Conservation (phyloP, 1,140 invertebrate species). For the Drosophila kikkawai region DNA sequence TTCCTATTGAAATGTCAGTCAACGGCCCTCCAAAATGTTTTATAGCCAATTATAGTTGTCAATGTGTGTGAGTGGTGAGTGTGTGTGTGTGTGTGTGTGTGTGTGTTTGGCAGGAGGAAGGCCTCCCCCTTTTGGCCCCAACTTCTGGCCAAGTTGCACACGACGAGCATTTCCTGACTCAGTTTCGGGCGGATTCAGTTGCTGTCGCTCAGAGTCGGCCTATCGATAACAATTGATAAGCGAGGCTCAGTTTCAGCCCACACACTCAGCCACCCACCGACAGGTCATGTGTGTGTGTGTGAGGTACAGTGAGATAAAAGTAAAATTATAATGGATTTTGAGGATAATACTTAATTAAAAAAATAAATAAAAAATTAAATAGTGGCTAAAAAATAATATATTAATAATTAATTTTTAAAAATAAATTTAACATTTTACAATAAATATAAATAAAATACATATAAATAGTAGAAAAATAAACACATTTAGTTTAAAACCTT, state of each 20-base stretch:
- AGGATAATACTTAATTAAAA: too few species aligned
- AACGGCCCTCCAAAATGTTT: constrained; percentile 51
- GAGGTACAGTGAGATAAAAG: neutral
- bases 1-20: constrained; percentile 60
- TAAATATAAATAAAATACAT: neutral
- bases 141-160: constrained; percentile 29
- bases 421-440: neutral
- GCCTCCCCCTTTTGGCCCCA: constrained; percentile 7
- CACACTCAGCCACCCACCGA: constrained; percentile 58
- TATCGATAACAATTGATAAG: constrained; percentile 76
- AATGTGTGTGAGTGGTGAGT: constrained; percentile 21
- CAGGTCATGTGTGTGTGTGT: constrained; percentile 18
- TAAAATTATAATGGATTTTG: neutral
- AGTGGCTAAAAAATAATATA: too few species aligned
- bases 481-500: neutral
- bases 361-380: too few species aligned
- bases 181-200: constrained; percentile 21
- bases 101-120: constrained; percentile 10
- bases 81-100: constrained; percentile 20
- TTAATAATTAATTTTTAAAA: too few species aligned
- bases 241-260: constrained; percentile 32
- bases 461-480: neutral
- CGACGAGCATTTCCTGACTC: constrained; percentile 12
- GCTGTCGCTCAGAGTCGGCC: constrained; percentile 12
- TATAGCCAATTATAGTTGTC: constrained; percentile 61